Base-by-base conservation (phyloP, 2,797 vertebrate species). In the Cirrhinus molitorella region DNA sequence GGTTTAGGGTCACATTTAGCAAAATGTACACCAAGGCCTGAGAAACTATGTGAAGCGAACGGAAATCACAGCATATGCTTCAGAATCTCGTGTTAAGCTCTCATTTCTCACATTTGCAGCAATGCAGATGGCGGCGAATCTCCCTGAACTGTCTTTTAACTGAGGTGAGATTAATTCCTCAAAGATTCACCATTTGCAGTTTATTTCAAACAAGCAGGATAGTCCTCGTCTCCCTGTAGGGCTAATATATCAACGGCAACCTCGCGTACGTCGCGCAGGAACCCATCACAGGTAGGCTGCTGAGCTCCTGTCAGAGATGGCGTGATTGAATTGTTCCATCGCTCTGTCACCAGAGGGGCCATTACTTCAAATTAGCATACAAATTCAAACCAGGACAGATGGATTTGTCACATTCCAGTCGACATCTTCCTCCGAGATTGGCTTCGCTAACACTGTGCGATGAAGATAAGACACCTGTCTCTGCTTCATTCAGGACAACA, bases 301-400 rank as follows among this genome's bases (percentile, higher is more conserved):
- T 87, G 90, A 91, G 93, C 91, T 90, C 93, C 92, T 94, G 93
- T 95, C 94, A 95, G 91, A 94, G 93, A 95, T 94, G 92, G 90
- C 90, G 88, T 95, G 95, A 96, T 95, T 95, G 94, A 95, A 95
- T 95, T 95, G 94, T 96, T 96, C 94, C 92, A 92, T 92, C 92
- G 94, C 93, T 93, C 94, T 93, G 93, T 95, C 94, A 95, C 94
- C 94, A 93, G 93, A 95, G 94, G 94, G 94, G 93, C 94, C 94
- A 96, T 95, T 96, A 96, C 94, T 95, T 94, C 94, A 95, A 96
- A 96, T 96, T 96, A 96, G 95, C 95, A 96, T 95, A 95, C 94
- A 96, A 95, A 95, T 95, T 96, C 94, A 95, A 95, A 95, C 92
- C 93, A 90, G 94, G 93, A 95, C 95, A 95, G 95, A 96, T 95